Evolutionary conservation across 2,113 vertebrate genomes (phyloP), one percentile per base, ranked within the genome.

Genomic region (Passer montanus): DNA sequence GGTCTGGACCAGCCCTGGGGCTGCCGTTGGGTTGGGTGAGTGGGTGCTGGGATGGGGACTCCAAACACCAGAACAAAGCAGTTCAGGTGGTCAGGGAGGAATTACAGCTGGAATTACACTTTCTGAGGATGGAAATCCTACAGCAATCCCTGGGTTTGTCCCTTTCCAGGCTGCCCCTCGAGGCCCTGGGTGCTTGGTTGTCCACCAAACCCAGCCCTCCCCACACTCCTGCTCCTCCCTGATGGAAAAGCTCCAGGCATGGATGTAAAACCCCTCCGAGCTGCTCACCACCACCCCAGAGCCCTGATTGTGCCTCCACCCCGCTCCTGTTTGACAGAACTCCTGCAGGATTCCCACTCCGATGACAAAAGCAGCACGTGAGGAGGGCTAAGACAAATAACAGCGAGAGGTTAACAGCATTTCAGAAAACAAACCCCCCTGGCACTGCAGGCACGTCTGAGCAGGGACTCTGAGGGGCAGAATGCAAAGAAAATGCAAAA

Each of bases 91-190:
- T 31, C 47, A 13, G 63, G n/a, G n/a, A 18, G n/a, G 56, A 24
- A 24, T 35, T 5, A 14, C 33, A 35, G 33, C 33, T 35, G 56
- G 56, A 24, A 24, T 58, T 11, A 2, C 56, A 35, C 22, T 35
- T 12, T 3, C 21, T 59, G 75, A 50, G 31, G 27, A 13, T 6
- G 13, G 69, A 26, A 41, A 43, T 4, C 35, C n/a, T 43, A 46
- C 73, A 27, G 7, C 8, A 39, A 15, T 13, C 63, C 1, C 0
- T 2, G 3, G 0, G 3, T 33, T 33, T 24, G 27, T 37, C 59
- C 55, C 58, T 62, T 79, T 11, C 70, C 60, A 11, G 27, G 31
- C 63, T 27, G 5, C 19, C 41, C 20, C 43, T 35, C 4, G 1
- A 31, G 3, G 17, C 19, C 6, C 27, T 20, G 49, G 17, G 11